phyloP scores from a whole-genome alignment of 2,113 vertebrate genomes.

The Corythornis vintsioides region DNA sequence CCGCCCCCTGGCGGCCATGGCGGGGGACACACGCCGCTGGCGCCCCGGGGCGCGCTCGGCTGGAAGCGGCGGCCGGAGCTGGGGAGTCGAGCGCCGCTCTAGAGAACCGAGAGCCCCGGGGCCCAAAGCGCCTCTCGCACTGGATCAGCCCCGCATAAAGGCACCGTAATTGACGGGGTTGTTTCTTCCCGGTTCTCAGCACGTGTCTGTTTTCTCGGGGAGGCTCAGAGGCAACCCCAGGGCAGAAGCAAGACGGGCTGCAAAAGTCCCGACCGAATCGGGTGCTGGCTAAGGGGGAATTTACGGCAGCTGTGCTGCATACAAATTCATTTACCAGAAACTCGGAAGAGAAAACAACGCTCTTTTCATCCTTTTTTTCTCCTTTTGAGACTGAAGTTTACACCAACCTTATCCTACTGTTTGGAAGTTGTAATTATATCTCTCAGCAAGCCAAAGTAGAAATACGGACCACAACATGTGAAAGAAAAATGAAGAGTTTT shows the following conservation, averaged over 20 bases:
- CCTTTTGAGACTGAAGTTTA: background rate
- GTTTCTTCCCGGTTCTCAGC: rapidly evolving
- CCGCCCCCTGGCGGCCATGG: conserved; percentile 6
- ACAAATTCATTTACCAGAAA: background rate
- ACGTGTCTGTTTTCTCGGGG: rapidly evolving
- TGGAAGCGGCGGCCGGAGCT: too few relatives aligned
- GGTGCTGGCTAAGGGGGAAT: background rate
- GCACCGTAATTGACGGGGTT: rapidly evolving
- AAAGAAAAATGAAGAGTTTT: background rate
- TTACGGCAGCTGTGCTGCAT: background rate
- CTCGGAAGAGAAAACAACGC: background rate
- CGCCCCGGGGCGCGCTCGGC: too few relatives aligned
- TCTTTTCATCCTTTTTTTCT: background rate
- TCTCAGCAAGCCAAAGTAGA: background rate
- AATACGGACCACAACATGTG: background rate
- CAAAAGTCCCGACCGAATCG: too few relatives aligned
- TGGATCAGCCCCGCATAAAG: rapidly evolving
- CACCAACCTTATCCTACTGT: background rate
- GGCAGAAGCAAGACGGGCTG: background rate
- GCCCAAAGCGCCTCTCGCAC: too few relatives aligned
- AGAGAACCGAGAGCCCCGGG: background rate
- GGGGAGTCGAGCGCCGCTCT: background rate
- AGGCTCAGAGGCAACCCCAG: background rate
- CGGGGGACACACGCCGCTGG: background rate
- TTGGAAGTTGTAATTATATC: background rate